Evolutionary conservation across 2,888 invertebrate species (phyloP).

Genomic region (Dinocampus coccinellae): DNA sequence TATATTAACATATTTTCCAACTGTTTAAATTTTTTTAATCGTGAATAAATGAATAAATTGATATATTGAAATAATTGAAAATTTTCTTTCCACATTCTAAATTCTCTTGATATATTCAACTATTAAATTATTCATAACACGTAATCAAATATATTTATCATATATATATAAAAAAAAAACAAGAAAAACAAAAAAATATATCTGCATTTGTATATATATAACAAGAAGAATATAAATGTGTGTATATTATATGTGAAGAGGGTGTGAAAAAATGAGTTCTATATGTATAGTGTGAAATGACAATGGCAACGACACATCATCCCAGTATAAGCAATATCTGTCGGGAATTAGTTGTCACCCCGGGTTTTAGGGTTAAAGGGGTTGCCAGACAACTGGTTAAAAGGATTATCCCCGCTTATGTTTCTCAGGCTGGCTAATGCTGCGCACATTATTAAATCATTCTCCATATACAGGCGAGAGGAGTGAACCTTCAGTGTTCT

Average conservation of each 20-base stretch:
- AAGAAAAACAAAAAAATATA: background rate
- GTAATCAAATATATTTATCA: no score
- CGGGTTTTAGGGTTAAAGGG: slow-evolving; percentile 61
- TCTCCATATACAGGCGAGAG: slow-evolving; percentile 45
- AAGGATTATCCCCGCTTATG: slow-evolving; percentile 66
- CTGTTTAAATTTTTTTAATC: no score
- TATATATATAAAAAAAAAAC: no score
- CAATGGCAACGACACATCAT: slow-evolving; percentile 14
- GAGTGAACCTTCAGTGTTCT: slow-evolving; percentile 24
- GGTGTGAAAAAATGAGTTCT: no score
- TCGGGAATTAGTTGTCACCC: slow-evolving; percentile 63
- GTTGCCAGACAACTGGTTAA: slow-evolving; percentile 66
- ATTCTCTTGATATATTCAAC: no score
- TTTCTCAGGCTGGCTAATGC: slow-evolving; percentile 60
- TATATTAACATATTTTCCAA: no score
- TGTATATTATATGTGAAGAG: background rate
- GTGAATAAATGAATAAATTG: no score
- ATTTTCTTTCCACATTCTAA: no score
- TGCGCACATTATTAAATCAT: slow-evolving; percentile 65
- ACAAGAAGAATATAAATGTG: background rate
- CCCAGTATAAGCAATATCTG: slow-evolving; percentile 57
- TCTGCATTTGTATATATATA: background rate
- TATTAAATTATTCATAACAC: no score
- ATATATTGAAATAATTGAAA: no score
- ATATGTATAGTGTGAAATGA: slow-evolving; percentile 3